Evolutionary conservation across 1,140 invertebrate genomes (phyloP), one percentile per base, ranked within the genome.

Genomic region (Heliconius hewitsoni): DNA sequence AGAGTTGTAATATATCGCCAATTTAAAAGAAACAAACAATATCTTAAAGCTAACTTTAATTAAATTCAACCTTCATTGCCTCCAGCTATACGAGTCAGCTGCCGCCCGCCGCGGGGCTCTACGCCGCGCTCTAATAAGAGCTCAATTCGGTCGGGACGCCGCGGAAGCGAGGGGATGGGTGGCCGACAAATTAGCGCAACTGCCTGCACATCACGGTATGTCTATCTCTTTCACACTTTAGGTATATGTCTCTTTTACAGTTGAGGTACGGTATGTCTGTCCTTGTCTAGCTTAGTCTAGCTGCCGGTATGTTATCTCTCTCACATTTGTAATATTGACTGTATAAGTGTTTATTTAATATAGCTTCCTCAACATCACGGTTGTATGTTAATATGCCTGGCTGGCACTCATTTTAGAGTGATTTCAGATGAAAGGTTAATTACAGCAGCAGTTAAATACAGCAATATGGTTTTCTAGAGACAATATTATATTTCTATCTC

Each of bases 81-180:
- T 27, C 27, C 19, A 95, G 94, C 76, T 97, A 81, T 96, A 97
- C 95, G 94, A 95, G 66, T 87, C 97, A 19, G 97, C 97, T 83
- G 95, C 94, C 0, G 90, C 94, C 1, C 95, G 96, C 37, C 95
- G 96, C 79, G 95, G 95, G 70, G 96, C 96, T 74, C 93, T 99
- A 4, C 96, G 96, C n/a, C 97, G 98, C 82, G 96, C 97, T 8
- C 93, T 98, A 18, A 93, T 98, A 3, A 97, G 99, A 85, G 97
- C 98, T 5, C 98, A 99, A 90, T 99, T 99, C 93, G 96, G 97
- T 18, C 95, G 98, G 74, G 98, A 99, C 91, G 98, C 98, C 13
- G 96, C 96, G 3, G 98, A 99, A 89, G 97, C 98, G 8, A 96
- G 98, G 87, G 96, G 96, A 11, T 99, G 98, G 99, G 98, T 99